Percentiles rank a stretch among this genome's conserved stretches.
Evolutionary conservation across 2,797 vertebrate species (phyloP).

Genomic region (Coccyzus lansbergi): DNA sequence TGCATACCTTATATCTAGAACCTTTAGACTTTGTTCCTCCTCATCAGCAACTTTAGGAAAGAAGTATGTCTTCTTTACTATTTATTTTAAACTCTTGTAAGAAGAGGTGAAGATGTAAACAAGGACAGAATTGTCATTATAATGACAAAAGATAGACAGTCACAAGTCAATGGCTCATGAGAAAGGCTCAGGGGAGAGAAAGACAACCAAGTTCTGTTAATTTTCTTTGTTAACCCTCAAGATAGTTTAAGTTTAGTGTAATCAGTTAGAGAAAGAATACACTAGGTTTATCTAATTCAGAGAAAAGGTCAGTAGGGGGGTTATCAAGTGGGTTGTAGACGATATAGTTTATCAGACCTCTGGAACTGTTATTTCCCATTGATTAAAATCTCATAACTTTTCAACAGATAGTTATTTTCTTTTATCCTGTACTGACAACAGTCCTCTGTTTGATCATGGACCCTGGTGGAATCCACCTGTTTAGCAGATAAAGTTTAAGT

Average conservation of each 20-base stretch:
- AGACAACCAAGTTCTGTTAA: neutral
- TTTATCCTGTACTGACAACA: neutral
- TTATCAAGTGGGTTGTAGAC: neutral
- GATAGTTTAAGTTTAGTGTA: neutral
- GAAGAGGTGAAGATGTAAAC: neutral
- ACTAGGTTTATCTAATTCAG: neutral
- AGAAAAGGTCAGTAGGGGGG: neutral
- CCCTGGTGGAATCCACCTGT: neutral
- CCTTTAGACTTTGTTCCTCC: neutral
- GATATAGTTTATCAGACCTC: neutral
- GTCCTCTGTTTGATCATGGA: accelerated
- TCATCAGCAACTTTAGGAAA: neutral
- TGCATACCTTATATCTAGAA: neutral
- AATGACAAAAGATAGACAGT: neutral
- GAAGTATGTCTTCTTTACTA: neutral
- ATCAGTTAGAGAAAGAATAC: neutral
- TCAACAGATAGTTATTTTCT: neutral
- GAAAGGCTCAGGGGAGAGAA: neutral
- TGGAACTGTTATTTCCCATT: neutral
- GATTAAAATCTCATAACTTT: neutral
- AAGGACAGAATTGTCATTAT: neutral
- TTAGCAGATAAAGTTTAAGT: neutral
- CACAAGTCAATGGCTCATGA: neutral
- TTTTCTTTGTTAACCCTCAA: neutral
- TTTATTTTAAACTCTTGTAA: neutral